Evolutionary conservation across 1,140 invertebrate species (phyloP), one percentile per base, ranked within the genome.

Genomic region (Aricia agestis): DNA sequence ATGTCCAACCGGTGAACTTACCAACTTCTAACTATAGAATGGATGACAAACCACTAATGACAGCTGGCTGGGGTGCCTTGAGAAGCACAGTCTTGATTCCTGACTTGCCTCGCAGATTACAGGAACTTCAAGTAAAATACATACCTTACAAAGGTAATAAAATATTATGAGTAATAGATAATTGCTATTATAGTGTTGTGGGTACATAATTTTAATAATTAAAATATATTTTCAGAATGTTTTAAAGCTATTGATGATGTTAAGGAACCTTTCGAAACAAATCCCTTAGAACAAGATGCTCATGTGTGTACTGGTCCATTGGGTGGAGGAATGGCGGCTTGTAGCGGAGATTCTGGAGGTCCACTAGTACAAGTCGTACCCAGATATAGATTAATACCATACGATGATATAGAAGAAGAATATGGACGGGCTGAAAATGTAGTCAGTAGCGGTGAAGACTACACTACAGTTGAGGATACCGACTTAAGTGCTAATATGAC

Each of bases 291-390:
- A 69, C 74, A 82, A 75, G 75, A 84, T 1, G 84, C 86, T 31
- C 93, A 95, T 70, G 80, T 95, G 10, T 95, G 94, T 84, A 94
- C 94, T n/a, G 93, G 93, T 25, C 94, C 94, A 2, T 74, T 93
- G 6, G 82, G 85, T 45, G 92, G 93, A 59, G 93, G 93, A 70
- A 81, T 88, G 31, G 93, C 93, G 36, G 93, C 94, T 10, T 95
- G 95, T 85, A 93, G 89, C 71, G 94, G 94, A 65, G 95, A 95
- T 81, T 95, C 94, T 36, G 95, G 95, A 65, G 94, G 95, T 69
- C 95, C 95, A 17, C 78, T 95, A 42, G 90, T 93, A 19, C 83
- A 93, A 66, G 77, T 87, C 32, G 68, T 82, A 4, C 68, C 76
- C 42, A 76, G 71, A 75, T 63, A 69, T 57, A 72, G 74, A 66